Base-by-base conservation (phyloP, 2,113 vertebrate species). In the Budorcas taxicolor region DNA sequence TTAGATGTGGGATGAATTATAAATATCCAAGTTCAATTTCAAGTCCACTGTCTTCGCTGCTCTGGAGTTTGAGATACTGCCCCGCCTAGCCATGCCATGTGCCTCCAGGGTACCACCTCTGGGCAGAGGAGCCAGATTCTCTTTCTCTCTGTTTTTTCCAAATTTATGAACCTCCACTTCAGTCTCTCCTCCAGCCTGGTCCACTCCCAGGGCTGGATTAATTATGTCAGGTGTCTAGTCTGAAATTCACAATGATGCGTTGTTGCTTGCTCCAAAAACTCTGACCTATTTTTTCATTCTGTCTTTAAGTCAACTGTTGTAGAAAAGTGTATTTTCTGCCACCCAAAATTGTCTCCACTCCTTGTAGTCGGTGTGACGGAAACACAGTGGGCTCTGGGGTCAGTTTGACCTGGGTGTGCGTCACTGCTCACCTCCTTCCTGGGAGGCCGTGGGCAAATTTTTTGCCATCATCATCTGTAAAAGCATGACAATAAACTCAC, bases 61-160 rank as follows among this genome's bases (percentile, higher is more conserved):
- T 1, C 1, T 74, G 58, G 31, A n/a, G 29, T 5, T n/a, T 2
- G 10, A 33, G 57, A 10, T 27, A 15, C 53, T 4, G 1, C n/a
- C 53, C 19, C 43, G n/a, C 29, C 15, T 31, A 11, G 14, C 36
- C 76, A 10, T 31, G 47, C 21, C 21, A 5, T 1, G 0, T 15
- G 11, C 4, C 2, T 55, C 29, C 1, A 0, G 17, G 17, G 27
- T 36, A 29, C 40, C 21, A 71, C 52, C 2, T n/a, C 6, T 4
- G 33, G 14, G 47, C 62, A 47, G n/a, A 83, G 53, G 33, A 16
- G 21, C 74, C 29, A 2, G 23, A 25, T 50, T 67, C 12, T 47
- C 31, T 43, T 87, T 67, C 57, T 53, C 45, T 90, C 36, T 55
- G 6, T 2, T 55, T 64, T 40, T 33, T 86, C 87, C 33, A 19